Conservation (phyloP, 92 coral and sea anemone species). For the Diadumene lineata region DNA sequence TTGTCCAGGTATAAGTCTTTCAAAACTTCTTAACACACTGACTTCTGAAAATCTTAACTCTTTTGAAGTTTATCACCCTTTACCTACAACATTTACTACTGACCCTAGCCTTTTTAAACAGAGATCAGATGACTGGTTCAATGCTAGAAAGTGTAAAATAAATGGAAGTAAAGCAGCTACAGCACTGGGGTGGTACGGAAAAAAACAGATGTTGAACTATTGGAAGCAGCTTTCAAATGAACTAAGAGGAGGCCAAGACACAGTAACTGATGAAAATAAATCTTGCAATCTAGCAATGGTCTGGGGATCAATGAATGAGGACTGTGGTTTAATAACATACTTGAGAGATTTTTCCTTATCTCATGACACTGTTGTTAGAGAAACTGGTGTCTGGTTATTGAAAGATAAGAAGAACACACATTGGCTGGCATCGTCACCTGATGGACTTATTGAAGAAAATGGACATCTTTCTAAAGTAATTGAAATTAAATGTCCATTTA, state of each 20-base stretch:
- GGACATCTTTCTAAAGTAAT: slow-evolving; percentile 8
- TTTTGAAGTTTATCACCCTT: slow-evolving; percentile 25
- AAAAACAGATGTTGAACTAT: slow-evolving; percentile 30
- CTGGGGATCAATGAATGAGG: slow-evolving; percentile 56
- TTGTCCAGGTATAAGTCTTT: slow-evolving; percentile 9
- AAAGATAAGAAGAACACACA: slow-evolving; percentile 1
- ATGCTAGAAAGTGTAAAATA: slow-evolving; percentile 37
- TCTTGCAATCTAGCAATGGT: slow-evolving; percentile 36
- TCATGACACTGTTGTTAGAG: not conserved
- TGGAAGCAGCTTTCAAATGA: slow-evolving; percentile 12
- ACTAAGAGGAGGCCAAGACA: not conserved
- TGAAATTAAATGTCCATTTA: slow-evolving; percentile 43
- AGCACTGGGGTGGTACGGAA: slow-evolving; percentile 46
- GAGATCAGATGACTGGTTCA: not conserved
- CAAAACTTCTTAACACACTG: slow-evolving; percentile 17
- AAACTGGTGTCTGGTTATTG: slow-evolving; percentile 44
- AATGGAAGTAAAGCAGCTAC: slow-evolving; percentile 57
- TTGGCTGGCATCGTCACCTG: slow-evolving; percentile 52
- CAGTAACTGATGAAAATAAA: not conserved
- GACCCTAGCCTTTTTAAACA: slow-evolving; percentile 38
- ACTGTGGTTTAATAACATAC: slow-evolving; percentile 29
- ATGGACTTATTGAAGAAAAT: slow-evolving; percentile 20
- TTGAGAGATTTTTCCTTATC: not conserved
- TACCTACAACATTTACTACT: not conserved
- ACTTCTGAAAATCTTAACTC: not conserved